These are phyloP conservation scores for Pseudachorutes palmiensis DNA, from an alignment of 1,140 invertebrate genomes.

Conservation along the genomic window DNA sequence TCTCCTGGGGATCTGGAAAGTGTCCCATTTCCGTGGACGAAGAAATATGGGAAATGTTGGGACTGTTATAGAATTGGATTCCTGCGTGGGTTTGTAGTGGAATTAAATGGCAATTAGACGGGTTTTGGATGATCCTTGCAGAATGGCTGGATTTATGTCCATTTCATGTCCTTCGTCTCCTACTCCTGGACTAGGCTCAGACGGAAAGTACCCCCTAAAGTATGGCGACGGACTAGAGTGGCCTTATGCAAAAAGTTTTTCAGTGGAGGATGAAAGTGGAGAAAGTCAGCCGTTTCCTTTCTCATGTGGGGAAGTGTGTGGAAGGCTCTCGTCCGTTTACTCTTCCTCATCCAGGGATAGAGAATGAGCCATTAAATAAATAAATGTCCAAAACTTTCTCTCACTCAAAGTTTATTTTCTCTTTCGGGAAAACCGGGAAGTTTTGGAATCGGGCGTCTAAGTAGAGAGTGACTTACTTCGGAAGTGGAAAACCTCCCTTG, in stretches of 20 bases:
- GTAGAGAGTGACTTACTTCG: neutral
- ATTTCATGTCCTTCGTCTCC: neutral
- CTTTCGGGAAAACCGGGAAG: neutral
- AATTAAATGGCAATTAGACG: neutral
- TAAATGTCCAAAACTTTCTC: slow-evolving; percentile 14
- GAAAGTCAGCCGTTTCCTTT: slow-evolving; percentile 11
- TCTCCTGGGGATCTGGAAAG: no score
- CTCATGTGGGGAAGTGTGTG: neutral
- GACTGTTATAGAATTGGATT: neutral
- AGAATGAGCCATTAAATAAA: slow-evolving; percentile 13
- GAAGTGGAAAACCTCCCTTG: neutral
- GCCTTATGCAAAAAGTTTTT: slow-evolving; percentile 1
- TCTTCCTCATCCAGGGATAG: neutral
- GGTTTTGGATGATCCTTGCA: neutral
- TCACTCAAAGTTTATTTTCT: slow-evolving; percentile 13
- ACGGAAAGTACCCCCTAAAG: neutral
- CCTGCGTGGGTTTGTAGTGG: neutral
- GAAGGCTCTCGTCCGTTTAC: neutral
- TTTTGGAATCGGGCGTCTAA: neutral
- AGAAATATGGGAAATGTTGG: neutral
- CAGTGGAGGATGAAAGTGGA: neutral
- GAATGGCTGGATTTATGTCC: slow-evolving; percentile 1
- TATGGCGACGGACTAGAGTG: neutral
- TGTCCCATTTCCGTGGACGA: no score
- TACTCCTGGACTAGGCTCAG: neutral